Evolutionary conservation across 2,797 vertebrate species (phyloP).

Genomic region (Galagoides demidoff): DNA sequence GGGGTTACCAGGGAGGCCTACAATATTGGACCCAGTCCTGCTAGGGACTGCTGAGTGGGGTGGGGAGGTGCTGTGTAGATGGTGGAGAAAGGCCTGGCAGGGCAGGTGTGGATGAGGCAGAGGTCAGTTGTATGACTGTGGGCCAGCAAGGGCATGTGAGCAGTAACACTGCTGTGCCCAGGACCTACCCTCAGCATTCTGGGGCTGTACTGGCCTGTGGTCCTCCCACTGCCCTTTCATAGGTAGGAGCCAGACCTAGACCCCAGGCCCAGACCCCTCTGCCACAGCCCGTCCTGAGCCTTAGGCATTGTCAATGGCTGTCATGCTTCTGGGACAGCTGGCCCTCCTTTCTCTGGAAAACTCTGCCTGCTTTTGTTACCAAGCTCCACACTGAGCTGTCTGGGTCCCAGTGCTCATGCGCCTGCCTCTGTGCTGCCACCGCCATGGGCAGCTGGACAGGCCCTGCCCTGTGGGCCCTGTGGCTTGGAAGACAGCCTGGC

Average conservation of each 20-base stretch:
- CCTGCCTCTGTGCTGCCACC: fast-evolving
- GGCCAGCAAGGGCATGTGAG: fast-evolving
- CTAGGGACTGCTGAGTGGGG: background rate
- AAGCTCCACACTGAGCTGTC: background rate
- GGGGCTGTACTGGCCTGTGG: fast-evolving
- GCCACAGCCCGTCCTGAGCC: background rate
- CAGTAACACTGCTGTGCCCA: fast-evolving
- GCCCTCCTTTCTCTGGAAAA: too few relatives aligned
- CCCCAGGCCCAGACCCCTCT: too few relatives aligned
- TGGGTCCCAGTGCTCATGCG: background rate
- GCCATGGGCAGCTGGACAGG: fast-evolving
- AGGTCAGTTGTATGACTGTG: background rate
- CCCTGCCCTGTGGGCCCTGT: fast-evolving
- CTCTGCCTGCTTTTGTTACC: background rate
- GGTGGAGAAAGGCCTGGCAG: fast-evolving
- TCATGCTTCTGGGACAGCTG: too few relatives aligned
- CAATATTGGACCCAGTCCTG: background rate
- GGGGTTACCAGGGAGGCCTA: background rate
- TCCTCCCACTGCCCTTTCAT: background rate
- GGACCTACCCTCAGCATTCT: fast-evolving
- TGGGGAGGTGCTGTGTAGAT: background rate
- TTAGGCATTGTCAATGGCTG: background rate
- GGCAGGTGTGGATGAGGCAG: background rate
- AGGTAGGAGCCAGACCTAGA: background rate
- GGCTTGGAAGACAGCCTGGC: fast-evolving